Evolutionary conservation across 1,140 invertebrate species (phyloP).

Genomic region (Heliconius hewitsoni): DNA sequence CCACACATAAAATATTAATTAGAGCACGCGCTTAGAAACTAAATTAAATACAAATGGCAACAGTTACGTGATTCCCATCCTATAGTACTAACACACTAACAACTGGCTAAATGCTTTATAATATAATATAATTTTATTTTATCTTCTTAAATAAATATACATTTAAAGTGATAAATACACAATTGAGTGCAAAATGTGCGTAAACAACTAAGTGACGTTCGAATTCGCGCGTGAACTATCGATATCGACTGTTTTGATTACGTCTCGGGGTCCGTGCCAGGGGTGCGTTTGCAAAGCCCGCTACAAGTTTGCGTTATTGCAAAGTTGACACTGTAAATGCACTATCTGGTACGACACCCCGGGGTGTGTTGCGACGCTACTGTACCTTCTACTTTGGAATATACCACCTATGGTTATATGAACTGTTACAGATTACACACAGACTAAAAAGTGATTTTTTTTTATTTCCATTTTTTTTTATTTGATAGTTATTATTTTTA

Average conservation of each 20-base stretch:
- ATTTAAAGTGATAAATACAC: slow-evolving; percentile 32
- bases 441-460: slow-evolving; percentile 55
- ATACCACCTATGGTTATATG: slow-evolving; percentile 37
- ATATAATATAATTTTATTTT: not conserved
- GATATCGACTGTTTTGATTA: slow-evolving; percentile 63
- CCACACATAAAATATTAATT: slow-evolving; percentile 52
- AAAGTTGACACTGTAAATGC: slow-evolving; percentile 97
- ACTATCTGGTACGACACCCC: slow-evolving; percentile 99
- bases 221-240: slow-evolving; percentile 52
- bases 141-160: not conserved
- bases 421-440: slow-evolving; percentile 45
- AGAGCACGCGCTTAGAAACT: slow-evolving; percentile 38
- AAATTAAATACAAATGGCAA: slow-evolving; percentile 34
- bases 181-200: slow-evolving; percentile 62
- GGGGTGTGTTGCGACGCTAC: slow-evolving; percentile 79
- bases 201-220: slow-evolving; percentile 68
- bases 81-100: slow-evolving; percentile 32
- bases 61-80: slow-evolving; percentile 30
- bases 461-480: slow-evolving; percentile 26
- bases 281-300: slow-evolving; percentile 95
- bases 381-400: slow-evolving; percentile 52
- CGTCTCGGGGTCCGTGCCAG: slow-evolving; percentile 95
- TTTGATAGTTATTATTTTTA: slow-evolving; percentile 31
- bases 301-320: slow-evolving; percentile 75
- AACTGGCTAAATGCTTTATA: not conserved